Evolutionary conservation across 2,113 vertebrate genomes (phyloP), one percentile per base, ranked within the genome.

Genomic region (Melospiza melodia): DNA sequence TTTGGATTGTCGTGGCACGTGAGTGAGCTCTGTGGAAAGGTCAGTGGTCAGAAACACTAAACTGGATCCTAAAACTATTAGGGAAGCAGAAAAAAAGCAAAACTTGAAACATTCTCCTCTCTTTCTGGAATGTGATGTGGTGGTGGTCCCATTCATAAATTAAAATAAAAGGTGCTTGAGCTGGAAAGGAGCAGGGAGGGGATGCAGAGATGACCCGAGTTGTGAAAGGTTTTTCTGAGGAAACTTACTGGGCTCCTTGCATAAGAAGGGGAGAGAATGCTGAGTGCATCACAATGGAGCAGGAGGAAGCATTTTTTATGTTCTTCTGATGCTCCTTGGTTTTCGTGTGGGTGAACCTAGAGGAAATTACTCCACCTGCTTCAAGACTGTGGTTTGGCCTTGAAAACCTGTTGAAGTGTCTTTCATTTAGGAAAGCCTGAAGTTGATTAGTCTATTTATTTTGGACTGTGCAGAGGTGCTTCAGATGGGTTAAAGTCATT

Each of bases 1-100:
- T 69, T 54, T 1, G 10, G n/a, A 33, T 80, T 46, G 37, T 48
- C 37, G 3, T 1, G 9, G 55, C 33, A 10, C 0, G 1, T 48
- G 54, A 61, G 31, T 8, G 49, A 90, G 44, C 39, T 82, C 58
- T 72, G 33, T 75, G 61, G 46, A 55, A 77, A 25, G 49, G 63
- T 61, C 67, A 83, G 49, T 2, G 7, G 62, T 63, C 69, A 78
- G 58, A 78, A 90, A 63, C 25, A 43, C 57, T 27, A 35, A 84
- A 68, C 44, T 23, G 39, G 33, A 51, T 78, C 22, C 37, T 67
- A 54, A 51, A 74, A 46, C 37, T 63, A 18, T 59, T 55, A 85
- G 43, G 35, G 86, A 87, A 63, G 20, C 10, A 21, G 41, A 69
- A 80, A 55, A 25, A 74, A 84, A 66, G 41, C 17, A 66, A 71